Conservation (phyloP, 2,888 invertebrate genomes). For the Drosophila phalerata region DNA sequence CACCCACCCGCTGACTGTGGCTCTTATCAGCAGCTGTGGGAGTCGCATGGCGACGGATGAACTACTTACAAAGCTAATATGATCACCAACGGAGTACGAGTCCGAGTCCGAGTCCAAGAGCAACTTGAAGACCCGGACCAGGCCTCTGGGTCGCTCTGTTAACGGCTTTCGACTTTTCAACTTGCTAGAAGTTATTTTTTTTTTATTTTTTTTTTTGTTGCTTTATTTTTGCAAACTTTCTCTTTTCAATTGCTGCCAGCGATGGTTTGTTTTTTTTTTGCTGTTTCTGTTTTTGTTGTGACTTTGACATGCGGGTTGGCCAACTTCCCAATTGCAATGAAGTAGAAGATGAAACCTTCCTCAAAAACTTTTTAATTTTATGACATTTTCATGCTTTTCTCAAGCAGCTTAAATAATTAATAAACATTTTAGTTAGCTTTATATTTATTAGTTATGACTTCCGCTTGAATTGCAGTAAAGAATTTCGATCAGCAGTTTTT, state of each 20-base stretch:
- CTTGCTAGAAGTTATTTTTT: conserved; percentile 65
- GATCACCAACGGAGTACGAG: conserved; percentile 14
- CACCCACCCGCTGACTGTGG: conserved; percentile 31
- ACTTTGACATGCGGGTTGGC: conserved; percentile 46
- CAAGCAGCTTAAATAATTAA: conserved; percentile 13
- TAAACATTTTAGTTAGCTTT: neutral
- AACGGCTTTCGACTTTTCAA: conserved; percentile 68
- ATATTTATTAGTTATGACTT: neutral
- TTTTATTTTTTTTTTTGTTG: conserved; percentile 16
- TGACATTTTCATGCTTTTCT: conserved; percentile 1
- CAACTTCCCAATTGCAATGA: conserved; percentile 19
- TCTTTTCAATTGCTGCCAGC: conserved; percentile 75
- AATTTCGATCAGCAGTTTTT: neutral
- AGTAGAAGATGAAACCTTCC: conserved; percentile 6
- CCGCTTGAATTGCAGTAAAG: neutral
- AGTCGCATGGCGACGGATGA: conserved; percentile 20
- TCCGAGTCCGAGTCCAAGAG: conserved; percentile 6
- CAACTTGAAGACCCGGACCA: conserved; percentile 2
- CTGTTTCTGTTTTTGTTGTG: conserved; percentile 26
- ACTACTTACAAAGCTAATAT: conserved; percentile 28
- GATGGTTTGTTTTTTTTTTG: conserved; percentile 22
- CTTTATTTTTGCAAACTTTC: conserved; percentile 70
- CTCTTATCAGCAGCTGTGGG: conserved; percentile 46
- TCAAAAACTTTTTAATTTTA: conserved; percentile 3
- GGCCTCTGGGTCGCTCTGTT: conserved; percentile 37